These are phyloP conservation scores for Epinotia bilunana DNA, from an alignment of 2,888 invertebrate genomes.

Conservation along the genomic window DNA sequence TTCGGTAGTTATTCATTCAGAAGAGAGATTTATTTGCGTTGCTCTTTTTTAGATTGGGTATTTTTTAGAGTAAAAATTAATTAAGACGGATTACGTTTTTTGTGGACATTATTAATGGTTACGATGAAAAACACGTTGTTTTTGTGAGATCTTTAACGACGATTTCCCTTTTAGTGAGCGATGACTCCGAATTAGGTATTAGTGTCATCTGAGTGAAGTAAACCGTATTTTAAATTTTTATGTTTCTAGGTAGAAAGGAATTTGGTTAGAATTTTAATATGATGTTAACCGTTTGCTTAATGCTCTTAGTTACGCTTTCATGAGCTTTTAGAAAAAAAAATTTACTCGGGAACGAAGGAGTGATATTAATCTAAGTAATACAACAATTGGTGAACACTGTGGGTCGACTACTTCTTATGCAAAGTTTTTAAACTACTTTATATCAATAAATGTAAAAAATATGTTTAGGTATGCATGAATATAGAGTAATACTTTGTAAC, in stretches of 20 bases:
- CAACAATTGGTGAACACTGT: neutral
- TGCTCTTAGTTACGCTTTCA: conserved; percentile 10
- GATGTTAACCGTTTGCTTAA: conserved; percentile 8
- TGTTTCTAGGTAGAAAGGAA: conserved; percentile 3
- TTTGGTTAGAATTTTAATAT: conserved; percentile 2
- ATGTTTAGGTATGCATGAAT: too few species aligned
- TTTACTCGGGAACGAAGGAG: conserved; percentile 11
- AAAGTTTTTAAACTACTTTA: too few species aligned
- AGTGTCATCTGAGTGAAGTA: conserved; percentile 8
- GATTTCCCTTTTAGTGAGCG: neutral
- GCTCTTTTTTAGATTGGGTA: neutral
- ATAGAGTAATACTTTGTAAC: too few species aligned
- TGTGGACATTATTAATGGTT: conserved; percentile 15
- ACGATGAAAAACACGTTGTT: conserved; percentile 28
- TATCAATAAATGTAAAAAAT: too few species aligned
- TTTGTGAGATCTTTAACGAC: conserved; percentile 3
- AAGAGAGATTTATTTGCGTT: too few species aligned
- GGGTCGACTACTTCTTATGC: too few species aligned
- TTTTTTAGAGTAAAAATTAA: conserved; percentile 13
- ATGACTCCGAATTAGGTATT: conserved; percentile 8
- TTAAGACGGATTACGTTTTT: conserved; percentile 18
- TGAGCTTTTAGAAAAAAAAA: neutral
- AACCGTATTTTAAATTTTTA: conserved; percentile 26
- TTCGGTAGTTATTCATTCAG: neutral
- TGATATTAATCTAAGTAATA: conserved; percentile 12